Evolutionary conservation across 2,113 vertebrate genomes (phyloP).

Genomic region (Orthonyx spaldingii): DNA sequence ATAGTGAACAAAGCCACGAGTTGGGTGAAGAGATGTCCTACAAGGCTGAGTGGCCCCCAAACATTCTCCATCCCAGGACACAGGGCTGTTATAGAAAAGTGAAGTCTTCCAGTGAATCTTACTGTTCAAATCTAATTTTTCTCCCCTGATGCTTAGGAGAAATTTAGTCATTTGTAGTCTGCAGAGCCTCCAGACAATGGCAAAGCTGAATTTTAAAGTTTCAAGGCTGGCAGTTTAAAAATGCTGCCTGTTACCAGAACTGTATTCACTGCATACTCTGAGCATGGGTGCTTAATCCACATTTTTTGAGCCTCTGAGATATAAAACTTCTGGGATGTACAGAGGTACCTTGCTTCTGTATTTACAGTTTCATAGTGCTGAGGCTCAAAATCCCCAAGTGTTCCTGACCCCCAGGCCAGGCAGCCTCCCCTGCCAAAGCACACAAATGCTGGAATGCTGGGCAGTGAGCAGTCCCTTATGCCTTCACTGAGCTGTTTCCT

Average conservation of each 20-base stretch:
- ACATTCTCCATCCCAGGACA: neutral
- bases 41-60: accelerated
- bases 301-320: neutral
- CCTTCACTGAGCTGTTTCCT: neutral
- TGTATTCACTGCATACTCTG: neutral
- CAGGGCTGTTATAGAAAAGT: neutral
- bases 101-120: neutral
- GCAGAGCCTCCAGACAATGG: neutral
- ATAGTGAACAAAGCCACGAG: neutral
- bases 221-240: neutral
- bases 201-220: conserved; percentile 30
- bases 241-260: neutral
- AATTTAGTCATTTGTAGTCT: neutral
- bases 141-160: neutral
- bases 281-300: neutral
- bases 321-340: neutral
- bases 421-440: neutral
- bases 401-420: neutral
- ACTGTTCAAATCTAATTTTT: neutral
- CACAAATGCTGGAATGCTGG: neutral
- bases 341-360: neutral
- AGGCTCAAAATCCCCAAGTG: neutral
- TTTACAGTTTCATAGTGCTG: neutral
- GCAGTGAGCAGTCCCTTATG: neutral
- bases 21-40: neutral